These are phyloP conservation scores for Cyprinodon tularosa DNA, from an alignment of 2,113 vertebrate genomes.

Conservation along the genomic window DNA sequence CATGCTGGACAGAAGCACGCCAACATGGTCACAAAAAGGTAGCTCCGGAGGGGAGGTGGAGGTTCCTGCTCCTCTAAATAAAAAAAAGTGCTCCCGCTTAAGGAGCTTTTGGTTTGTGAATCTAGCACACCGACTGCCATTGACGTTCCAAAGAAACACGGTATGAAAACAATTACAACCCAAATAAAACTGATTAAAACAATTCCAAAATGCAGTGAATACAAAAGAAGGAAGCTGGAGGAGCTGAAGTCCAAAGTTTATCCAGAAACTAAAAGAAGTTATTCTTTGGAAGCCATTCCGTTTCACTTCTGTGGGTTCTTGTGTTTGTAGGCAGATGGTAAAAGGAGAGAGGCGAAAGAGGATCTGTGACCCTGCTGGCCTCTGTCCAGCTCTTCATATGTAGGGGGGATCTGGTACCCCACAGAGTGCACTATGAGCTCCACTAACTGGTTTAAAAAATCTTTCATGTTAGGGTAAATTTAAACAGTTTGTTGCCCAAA, in stretches of 20 bases:
- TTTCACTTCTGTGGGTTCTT: slow-evolving; percentile 4
- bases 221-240: neutral
- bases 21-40: slow-evolving; percentile 86
- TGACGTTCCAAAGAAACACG: slow-evolving; percentile 19
- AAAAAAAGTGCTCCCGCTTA: slow-evolving; percentile 80
- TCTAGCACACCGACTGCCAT: slow-evolving; percentile 80
- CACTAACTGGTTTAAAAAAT: too few species aligned
- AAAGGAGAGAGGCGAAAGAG: slow-evolving; percentile 21
- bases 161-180: neutral
- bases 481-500: too few species aligned
- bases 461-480: too few species aligned
- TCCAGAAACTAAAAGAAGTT: neutral
- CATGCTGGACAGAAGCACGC: slow-evolving; percentile 91
- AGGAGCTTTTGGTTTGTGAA: slow-evolving; percentile 79
- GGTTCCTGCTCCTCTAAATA: slow-evolving; percentile 77
- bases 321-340: slow-evolving; percentile 23
- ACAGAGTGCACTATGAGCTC: neutral
- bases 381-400: slow-evolving; percentile 43
- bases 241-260: neutral
- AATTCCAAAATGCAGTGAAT: neutral
- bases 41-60: slow-evolving; percentile 79
- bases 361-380: slow-evolving; percentile 66
- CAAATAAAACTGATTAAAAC: neutral
- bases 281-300: neutral
- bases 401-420: slow-evolving; percentile 26